A percentile compares a stretch with the other conserved stretches of the same genome.
Evolutionary conservation across 2,888 invertebrate species (phyloP).

Genomic region (Bibio marci): DNA sequence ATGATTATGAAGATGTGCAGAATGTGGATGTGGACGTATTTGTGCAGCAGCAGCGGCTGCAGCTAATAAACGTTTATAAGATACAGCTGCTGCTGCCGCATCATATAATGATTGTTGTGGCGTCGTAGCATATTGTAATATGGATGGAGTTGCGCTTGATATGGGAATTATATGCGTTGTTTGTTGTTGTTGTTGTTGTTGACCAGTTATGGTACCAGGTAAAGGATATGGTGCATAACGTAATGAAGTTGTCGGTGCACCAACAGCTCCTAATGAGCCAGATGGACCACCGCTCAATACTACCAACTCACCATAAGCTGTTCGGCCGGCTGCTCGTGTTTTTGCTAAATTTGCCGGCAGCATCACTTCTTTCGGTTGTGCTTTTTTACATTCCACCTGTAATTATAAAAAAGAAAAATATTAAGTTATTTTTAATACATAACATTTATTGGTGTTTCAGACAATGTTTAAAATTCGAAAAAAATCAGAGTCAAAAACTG

Average conservation of each 20-base stretch:
- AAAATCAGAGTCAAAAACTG: too few species aligned
- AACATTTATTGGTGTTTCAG: too few species aligned
- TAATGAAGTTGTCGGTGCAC: slow-evolving; percentile 32
- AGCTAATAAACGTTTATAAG: slow-evolving; percentile 28
- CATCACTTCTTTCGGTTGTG: slow-evolving; percentile 99
- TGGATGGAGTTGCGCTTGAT: slow-evolving; percentile 29
- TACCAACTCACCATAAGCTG: slow-evolving; percentile 97
- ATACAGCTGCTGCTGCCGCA: slow-evolving; percentile 24
- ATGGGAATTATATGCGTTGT: slow-evolving; percentile 19
- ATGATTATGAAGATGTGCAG: slow-evolving; percentile 21
- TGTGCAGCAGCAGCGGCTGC: slow-evolving; percentile 26
- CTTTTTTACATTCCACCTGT: slow-evolving; percentile 99
- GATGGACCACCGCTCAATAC: slow-evolving; percentile 55
- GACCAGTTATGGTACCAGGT: slow-evolving; percentile 30
- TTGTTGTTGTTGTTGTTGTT: slow-evolving; percentile 18
- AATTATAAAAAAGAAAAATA: slow-evolving; percentile 16
- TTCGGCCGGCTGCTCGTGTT: slow-evolving; percentile 87
- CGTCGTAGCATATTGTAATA: slow-evolving; percentile 37
- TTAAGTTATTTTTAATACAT: not conserved
- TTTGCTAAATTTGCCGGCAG: slow-evolving; percentile 91
- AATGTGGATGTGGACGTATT: slow-evolving; percentile 15
- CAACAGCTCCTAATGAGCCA: slow-evolving; percentile 28
- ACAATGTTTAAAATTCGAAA: too few species aligned
- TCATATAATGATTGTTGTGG: slow-evolving; percentile 34
- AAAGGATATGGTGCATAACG: slow-evolving; percentile 46